These are phyloP conservation scores for Martes martes DNA, from an alignment of 2,113 vertebrate species.

Conservation along the genomic window DNA sequence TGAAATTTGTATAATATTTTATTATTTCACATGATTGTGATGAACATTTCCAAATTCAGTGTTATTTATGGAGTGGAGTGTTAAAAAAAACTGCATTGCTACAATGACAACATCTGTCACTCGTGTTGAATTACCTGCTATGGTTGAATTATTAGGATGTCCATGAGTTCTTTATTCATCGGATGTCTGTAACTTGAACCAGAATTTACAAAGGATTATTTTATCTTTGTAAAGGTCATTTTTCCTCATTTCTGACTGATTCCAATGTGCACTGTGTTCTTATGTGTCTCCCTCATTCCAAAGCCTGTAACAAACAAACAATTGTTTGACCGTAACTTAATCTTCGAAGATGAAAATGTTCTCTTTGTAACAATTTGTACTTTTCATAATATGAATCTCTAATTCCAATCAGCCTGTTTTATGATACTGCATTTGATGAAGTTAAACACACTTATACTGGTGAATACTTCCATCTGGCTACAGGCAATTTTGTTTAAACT, in stretches of 20 bases:
- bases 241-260: not conserved
- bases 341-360: not conserved
- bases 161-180: not conserved
- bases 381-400: not conserved
- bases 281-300: not conserved
- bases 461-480: not conserved
- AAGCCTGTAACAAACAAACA: not conserved
- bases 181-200: not conserved
- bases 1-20: not conserved
- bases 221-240: not conserved
- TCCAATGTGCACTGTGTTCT: not conserved
- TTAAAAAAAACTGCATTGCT: not conserved
- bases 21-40: not conserved
- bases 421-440: not conserved
- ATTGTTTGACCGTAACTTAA: not conserved
- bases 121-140: not conserved
- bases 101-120: too few relatives aligned
- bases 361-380: not conserved
- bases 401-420: not conserved
- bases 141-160: not conserved
- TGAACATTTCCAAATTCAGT: not conserved
- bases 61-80: not conserved
- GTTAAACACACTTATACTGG: not conserved
- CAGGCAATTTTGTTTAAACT: not conserved
- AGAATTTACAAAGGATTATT: not conserved